Conservation (phyloP, 2,797 vertebrate genomes). For the Staurois parvus region DNA sequence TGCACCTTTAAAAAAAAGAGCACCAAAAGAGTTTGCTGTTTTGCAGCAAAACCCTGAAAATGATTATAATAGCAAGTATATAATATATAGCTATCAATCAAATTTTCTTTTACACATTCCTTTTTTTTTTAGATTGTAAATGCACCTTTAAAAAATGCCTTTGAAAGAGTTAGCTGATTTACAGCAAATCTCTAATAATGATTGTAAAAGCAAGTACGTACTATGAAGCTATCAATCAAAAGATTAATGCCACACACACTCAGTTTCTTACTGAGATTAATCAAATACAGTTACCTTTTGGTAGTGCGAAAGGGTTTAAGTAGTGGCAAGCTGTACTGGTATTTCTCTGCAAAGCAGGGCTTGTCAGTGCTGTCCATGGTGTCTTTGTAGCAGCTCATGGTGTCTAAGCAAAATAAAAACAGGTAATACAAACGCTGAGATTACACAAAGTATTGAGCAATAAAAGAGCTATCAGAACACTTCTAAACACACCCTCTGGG, state of each 20-base stretch:
- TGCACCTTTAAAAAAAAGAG: neutral
- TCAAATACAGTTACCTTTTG: constrained; percentile 38
- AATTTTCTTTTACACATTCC: neutral
- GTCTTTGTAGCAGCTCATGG: neutral
- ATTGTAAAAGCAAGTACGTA: neutral
- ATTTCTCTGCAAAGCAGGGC: constrained; percentile 24
- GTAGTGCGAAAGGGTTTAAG: constrained; percentile 46
- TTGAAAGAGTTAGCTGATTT: neutral
- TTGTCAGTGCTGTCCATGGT: constrained; percentile 35
- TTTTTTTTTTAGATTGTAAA: neutral
- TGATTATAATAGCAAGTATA: no score
- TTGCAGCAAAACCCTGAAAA: no score
- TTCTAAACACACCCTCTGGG: neutral
- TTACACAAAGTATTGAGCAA: neutral
- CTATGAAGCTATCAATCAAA: neutral
- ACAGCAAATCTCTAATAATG: neutral
- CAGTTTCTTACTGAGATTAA: neutral
- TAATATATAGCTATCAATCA: neutral
- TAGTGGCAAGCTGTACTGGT: constrained; percentile 36
- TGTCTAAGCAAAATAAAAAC: constrained; percentile 13
- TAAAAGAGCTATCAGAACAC: neutral
- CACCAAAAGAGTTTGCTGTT: neutral
- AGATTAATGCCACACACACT: neutral
- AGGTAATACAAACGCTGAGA: neutral
- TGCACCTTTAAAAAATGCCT: neutral